Evolutionary conservation across 2,113 vertebrate genomes (phyloP).

Genomic region (Scalopus aquaticus): DNA sequence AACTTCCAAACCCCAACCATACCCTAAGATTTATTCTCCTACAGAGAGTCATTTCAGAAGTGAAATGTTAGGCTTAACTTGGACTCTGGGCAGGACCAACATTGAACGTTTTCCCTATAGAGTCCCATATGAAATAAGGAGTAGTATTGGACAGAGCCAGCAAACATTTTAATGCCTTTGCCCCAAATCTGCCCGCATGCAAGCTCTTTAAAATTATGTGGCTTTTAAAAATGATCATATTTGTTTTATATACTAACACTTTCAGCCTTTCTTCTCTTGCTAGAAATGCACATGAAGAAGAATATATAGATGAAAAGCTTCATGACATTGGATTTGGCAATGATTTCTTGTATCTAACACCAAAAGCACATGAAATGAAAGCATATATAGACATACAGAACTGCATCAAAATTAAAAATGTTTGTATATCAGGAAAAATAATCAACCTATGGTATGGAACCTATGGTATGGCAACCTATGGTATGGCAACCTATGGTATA

Average conservation of each 20-base stretch:
- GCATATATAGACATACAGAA: background rate
- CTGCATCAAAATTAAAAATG: background rate
- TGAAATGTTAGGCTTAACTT: background rate
- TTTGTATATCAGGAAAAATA: background rate
- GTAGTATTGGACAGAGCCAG: background rate
- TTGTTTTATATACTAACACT: background rate
- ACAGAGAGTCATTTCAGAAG: background rate
- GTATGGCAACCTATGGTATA: background rate
- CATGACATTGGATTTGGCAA: background rate
- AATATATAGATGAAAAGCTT: background rate
- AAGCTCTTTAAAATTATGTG: background rate
- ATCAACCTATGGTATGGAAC: too few relatives aligned
- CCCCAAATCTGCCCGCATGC: background rate
- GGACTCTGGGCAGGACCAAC: background rate
- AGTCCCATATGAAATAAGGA: background rate
- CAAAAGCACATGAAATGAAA: background rate
- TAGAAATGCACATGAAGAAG: background rate
- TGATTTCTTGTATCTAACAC: background rate
- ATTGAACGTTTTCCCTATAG: background rate
- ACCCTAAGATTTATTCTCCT: background rate
- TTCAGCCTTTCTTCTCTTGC: background rate
- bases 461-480: background rate
- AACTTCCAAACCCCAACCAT: background rate
- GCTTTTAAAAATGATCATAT: background rate
- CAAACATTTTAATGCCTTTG: background rate